A percentile compares a stretch with the other conserved stretches of the same genome.
These are phyloP conservation scores for Diabrotica undecimpunctata DNA, from an alignment of 1,140 invertebrate genomes.

Conservation along the genomic window DNA sequence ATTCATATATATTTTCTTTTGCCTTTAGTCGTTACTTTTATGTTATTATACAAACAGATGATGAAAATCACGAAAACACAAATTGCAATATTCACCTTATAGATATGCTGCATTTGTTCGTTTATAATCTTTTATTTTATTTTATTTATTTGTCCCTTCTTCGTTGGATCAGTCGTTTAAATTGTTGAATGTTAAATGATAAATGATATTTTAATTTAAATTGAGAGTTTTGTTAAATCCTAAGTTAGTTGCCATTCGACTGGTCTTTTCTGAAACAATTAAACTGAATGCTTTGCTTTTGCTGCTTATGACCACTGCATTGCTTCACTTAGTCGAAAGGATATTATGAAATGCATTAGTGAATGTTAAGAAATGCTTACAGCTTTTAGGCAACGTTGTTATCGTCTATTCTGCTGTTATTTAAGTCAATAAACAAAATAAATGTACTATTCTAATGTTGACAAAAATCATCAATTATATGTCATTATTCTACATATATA, in stretches of 20 bases:
- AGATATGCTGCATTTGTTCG: constrained; percentile 47
- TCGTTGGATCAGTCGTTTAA: constrained; percentile 43
- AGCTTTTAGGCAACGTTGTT: neutral
- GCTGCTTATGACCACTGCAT: constrained; percentile 40
- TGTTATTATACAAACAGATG: constrained; percentile 36
- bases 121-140: constrained; percentile 20
- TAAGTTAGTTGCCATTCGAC: constrained; percentile 58
- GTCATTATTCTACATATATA: too few species aligned
- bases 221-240: constrained; percentile 15
- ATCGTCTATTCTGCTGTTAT: neutral
- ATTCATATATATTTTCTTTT: constrained; percentile 34
- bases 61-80: constrained; percentile 44
- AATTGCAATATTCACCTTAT: constrained; percentile 47
- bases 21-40: constrained; percentile 44
- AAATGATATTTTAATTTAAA: neutral
- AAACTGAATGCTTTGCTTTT: constrained; percentile 42
- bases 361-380: constrained; percentile 11
- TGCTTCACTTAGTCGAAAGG: constrained; percentile 25
- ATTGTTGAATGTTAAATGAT: neutral
- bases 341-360: neutral
- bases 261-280: constrained; percentile 64
- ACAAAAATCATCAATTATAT: too few species aligned
- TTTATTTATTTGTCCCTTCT: constrained; percentile 28
- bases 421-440: too few species aligned
- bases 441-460: too few species aligned